Evolutionary conservation across 2,113 vertebrate species (phyloP).

Genomic region (Motacilla alba): DNA sequence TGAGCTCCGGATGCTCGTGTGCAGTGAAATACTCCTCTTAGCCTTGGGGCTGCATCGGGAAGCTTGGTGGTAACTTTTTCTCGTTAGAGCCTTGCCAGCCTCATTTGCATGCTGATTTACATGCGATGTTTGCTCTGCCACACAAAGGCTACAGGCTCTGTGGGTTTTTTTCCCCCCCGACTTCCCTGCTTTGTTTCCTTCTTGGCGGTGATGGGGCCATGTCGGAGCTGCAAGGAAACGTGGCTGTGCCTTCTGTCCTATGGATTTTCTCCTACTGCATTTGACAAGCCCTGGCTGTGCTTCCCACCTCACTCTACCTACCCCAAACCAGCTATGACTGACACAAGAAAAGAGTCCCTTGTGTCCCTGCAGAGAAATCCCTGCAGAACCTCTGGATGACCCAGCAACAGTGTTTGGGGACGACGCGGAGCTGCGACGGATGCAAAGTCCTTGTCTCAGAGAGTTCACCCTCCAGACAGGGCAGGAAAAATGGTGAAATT

Average conservation of each 20-base stretch:
- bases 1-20: not conserved
- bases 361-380: not conserved
- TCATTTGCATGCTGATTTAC: slow-evolving; percentile 46
- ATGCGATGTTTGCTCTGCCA: not conserved
- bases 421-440: accelerated
- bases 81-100: not conserved
- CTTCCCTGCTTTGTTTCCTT: not conserved
- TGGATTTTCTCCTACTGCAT: not conserved
- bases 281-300: not conserved
- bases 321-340: not conserved
- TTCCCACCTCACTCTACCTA: not conserved
- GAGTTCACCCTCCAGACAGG: not conserved
- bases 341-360: not conserved
- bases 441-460: not conserved
- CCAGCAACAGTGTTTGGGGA: not conserved
- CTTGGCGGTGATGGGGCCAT: accelerated
- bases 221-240: not conserved
- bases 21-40: slow-evolving; percentile 2
- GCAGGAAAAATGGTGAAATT: not conserved
- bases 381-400: not conserved
- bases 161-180: not conserved
- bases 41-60: not conserved
- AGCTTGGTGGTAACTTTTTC: not conserved
- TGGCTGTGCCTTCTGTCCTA: not conserved
- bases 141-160: not conserved